Conservation (phyloP, 2,797 vertebrate genomes). For the Bradypodion pumilum region DNA sequence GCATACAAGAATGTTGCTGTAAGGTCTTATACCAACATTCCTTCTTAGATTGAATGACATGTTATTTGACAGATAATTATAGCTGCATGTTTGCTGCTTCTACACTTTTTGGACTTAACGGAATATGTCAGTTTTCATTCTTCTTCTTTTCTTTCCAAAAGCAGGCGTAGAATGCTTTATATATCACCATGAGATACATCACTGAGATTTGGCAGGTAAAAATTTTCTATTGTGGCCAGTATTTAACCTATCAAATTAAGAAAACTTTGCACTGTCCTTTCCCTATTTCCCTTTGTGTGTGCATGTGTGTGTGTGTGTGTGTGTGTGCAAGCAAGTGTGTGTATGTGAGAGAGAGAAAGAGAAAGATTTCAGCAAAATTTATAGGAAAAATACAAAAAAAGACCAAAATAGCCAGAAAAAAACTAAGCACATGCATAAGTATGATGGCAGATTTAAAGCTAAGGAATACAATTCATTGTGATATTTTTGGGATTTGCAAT, state of each 20-base stretch:
- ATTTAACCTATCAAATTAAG: neutral
- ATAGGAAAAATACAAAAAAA: no score
- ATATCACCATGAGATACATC: neutral
- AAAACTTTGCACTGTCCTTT: neutral
- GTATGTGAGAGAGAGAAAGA: no score
- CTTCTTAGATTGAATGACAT: constrained; percentile 21
- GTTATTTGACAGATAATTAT: constrained; percentile 37
- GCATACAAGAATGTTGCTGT: constrained; percentile 2
- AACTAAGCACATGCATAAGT: no score
- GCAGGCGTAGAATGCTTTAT: neutral
- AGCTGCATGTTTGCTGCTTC: neutral
- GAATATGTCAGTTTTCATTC: neutral
- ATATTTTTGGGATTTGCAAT: no score
- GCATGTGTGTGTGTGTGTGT: no score
- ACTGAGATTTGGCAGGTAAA: neutral
- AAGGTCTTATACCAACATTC: constrained; percentile 9
- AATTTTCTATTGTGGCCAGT: neutral
- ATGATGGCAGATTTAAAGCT: no score
- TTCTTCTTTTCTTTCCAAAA: neutral
- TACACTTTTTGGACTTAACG: constrained; percentile 10
- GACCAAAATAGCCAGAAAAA: no score
- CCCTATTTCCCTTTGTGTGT: no score
- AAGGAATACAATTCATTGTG: no score
- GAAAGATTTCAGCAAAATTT: no score
- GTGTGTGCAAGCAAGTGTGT: no score